Evolutionary conservation across 1,140 invertebrate species (phyloP).

Genomic region (Drosophila murphyi): DNA sequence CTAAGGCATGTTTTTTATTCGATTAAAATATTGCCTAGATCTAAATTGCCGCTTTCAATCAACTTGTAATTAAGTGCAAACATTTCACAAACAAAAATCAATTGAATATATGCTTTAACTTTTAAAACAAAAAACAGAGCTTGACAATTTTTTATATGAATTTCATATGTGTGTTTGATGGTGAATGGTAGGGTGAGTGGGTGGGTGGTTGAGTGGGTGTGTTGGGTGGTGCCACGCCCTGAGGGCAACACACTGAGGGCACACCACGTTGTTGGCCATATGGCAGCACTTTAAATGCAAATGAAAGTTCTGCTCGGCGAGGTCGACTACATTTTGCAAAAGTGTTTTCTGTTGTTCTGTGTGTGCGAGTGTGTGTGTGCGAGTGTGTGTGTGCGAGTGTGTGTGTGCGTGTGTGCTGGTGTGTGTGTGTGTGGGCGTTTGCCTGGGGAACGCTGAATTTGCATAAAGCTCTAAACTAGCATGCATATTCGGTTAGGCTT

Average conservation of each 20-base stretch:
- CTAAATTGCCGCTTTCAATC: neutral
- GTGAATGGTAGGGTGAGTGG: neutral
- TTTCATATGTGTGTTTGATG: conserved; percentile 11
- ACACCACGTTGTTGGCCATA: conserved; percentile 64
- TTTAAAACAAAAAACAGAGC: neutral
- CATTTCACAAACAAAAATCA: neutral
- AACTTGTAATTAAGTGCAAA: conserved; percentile 7
- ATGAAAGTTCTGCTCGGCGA: conserved; percentile 75
- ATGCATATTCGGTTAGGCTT: conserved; percentile 78
- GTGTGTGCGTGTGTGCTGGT: neutral
- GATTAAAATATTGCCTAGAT: no score
- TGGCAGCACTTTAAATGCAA: conserved; percentile 82
- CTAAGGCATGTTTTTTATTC: no score
- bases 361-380: conserved; percentile 1
- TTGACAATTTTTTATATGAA: conserved; percentile 7
- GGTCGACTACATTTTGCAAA: conserved; percentile 72
- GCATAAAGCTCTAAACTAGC: conserved; percentile 75
- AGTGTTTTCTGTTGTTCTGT: conserved; percentile 51
- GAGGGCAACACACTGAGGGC: conserved; percentile 37
- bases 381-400: neutral
- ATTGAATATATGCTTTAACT: conserved; percentile 1
- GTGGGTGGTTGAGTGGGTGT: neutral
- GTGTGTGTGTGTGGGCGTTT: conserved; percentile 13
- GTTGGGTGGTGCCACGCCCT: conserved; percentile 26
- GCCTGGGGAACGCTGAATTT: conserved; percentile 54